Evolutionary conservation across 2,888 invertebrate species (phyloP), one percentile per base, ranked within the genome.

Genomic region (Oxytorus armatus): DNA sequence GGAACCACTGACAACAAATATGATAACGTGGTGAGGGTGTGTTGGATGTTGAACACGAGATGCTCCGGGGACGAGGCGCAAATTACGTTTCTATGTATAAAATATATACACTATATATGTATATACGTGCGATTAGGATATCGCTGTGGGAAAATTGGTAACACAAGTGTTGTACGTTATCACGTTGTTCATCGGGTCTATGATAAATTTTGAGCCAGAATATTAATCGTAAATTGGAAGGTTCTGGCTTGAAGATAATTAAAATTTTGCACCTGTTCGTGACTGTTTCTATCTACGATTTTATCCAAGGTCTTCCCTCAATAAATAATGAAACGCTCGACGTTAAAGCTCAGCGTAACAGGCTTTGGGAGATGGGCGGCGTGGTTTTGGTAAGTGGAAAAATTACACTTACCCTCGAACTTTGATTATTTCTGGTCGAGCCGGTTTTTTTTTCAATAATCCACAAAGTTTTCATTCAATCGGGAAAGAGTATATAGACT

Each of bases 1-100:
- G 21, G 23, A 3, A 1, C 36, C 16, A n/a, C 10, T 33, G 8
- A 14, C 11, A 18, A 59, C 21, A 21, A 68, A 59, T 51, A 59
- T 44, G 69, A 76, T 72, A 55, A 77, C 29, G 61, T 11, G 51
- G 18, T 47, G n/a, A n/a, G n/a, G n/a, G n/a, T n/a, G n/a, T n/a
- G 47, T 25, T 5, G 33, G 36, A 0, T 25, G 21, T 44, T 36
- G 11, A 23, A 21, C 7, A 16, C 14, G 42, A 11, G 21, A 42
- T 33, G 44, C 70, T 51, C 65, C 42, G 4, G 33, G 42, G 51
- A n/a, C n/a, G n/a, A 53, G 42, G 11, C 59, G 39, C 49, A 78
- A 66, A 73, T 73, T 61, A 18, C 51, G 18, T 61, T 72, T 21
- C 36, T 33, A 16, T 53, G 11, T 23, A 25, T 53, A 21, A 18